Evolutionary conservation across 2,797 vertebrate species (phyloP).

Genomic region (Champsocephalus gunnari): DNA sequence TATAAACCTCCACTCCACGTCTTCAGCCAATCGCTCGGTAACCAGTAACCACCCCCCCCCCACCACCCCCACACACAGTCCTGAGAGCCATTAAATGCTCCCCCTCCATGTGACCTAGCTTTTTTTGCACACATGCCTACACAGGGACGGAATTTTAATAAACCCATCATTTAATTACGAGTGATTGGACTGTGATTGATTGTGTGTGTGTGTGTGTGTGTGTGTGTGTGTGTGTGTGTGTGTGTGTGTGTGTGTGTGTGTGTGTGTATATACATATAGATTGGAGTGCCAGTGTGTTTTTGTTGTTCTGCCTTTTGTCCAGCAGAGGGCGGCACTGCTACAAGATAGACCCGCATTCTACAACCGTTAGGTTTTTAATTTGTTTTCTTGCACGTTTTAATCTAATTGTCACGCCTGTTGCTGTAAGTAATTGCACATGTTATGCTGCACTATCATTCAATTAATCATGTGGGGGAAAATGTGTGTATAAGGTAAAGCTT

Average conservation of each 20-base stretch:
- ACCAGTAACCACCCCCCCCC: constrained; percentile 1
- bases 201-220: neutral
- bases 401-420: neutral
- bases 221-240: no score
- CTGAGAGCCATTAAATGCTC: constrained; percentile 43
- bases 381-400: neutral
- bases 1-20: constrained; percentile 45
- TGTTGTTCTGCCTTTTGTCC: constrained; percentile 46
- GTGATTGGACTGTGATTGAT: constrained; percentile 29
- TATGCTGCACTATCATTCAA: neutral
- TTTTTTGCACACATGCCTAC: constrained; percentile 35
- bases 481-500: neutral
- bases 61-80: constrained; percentile 25
- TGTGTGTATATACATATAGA: neutral
- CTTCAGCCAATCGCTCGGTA: constrained; percentile 50
- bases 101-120: constrained; percentile 66
- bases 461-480: neutral
- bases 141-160: constrained; percentile 46
- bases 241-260: no score
- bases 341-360: neutral
- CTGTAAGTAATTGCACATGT: neutral
- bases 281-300: constrained; percentile 53
- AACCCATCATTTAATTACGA: constrained; percentile 42
- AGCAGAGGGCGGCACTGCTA: constrained; percentile 70
- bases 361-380: neutral